Evolutionary conservation across 1,140 invertebrate genomes (phyloP).

Genomic region (Bilobella aurantiaca): DNA sequence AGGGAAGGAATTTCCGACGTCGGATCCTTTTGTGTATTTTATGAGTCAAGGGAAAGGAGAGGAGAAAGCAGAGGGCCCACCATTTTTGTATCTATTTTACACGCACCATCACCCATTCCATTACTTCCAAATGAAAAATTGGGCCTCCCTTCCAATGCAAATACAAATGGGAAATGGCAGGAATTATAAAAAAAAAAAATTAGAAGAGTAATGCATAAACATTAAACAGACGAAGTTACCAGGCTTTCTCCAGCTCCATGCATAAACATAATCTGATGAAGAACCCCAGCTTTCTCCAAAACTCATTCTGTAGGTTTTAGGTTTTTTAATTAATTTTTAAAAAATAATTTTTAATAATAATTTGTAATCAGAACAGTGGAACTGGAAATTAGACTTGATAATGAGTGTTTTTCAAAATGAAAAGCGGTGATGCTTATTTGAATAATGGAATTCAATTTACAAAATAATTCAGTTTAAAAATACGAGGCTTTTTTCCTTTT

Average conservation of each 20-base stretch:
- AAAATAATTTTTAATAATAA: neutral
- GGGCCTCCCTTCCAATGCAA: neutral
- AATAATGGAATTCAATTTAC: too few species aligned
- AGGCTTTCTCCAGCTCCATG: too few species aligned
- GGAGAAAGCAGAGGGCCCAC: neutral
- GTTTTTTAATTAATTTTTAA: too few species aligned
- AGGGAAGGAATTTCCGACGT: neutral
- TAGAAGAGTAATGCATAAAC: neutral
- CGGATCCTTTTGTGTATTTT: neutral
- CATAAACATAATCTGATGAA: neutral
- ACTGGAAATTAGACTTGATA: too few species aligned
- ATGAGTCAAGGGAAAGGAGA: neutral
- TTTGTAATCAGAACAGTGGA: too few species aligned
- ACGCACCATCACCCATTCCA: neutral
- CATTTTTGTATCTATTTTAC: neutral
- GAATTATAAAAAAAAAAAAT: neutral
- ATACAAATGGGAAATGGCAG: neutral
- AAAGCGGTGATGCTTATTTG: too few species aligned
- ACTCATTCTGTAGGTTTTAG: too few species aligned
- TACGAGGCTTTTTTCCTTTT: too few species aligned
- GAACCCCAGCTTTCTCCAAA: neutral
- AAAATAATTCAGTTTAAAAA: too few species aligned
- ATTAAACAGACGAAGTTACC: neutral
- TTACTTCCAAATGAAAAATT: neutral
- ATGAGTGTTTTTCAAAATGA: too few species aligned